A percentile compares a stretch with the other conserved stretches of the same genome.
Evolutionary conservation across 2,113 vertebrate genomes (phyloP).

Genomic region (Laterallus jamaicensis): DNA sequence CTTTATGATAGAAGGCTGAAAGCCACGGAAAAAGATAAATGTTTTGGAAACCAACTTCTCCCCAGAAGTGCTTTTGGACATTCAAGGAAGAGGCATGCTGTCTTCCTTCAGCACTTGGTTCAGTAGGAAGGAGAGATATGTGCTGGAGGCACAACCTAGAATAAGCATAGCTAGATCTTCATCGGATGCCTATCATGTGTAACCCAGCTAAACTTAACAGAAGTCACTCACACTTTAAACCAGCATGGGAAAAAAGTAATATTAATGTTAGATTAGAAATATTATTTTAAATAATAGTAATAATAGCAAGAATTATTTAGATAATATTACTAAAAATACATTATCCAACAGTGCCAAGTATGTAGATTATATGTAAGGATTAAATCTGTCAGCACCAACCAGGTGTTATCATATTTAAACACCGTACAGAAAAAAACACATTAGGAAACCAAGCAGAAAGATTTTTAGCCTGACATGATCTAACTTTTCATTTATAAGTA

Average conservation of each 20-base stretch:
- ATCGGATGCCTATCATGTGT: not conserved
- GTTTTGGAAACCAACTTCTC: not conserved
- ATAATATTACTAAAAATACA: not conserved
- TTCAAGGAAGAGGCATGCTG: not conserved
- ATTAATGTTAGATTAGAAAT: not conserved
- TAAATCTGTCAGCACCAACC: not conserved
- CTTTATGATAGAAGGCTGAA: not conserved
- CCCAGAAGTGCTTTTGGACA: not conserved
- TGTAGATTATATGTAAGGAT: not conserved
- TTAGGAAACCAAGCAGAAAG: not conserved
- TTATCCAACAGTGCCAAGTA: not conserved
- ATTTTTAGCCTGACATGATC: not conserved
- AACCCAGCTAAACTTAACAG: not conserved
- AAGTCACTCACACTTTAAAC: not conserved
- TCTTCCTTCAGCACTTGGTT: not conserved
- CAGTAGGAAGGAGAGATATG: fast-evolving
- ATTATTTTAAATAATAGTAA: not conserved
- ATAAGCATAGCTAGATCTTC: not conserved
- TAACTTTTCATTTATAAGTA: not conserved
- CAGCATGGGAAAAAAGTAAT: not conserved
- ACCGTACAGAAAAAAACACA: not conserved
- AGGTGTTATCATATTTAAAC: not conserved
- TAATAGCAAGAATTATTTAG: not conserved
- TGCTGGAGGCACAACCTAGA: not conserved
- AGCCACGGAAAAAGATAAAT: not conserved